phyloP scores from a whole-genome alignment of 2,113 vertebrate species.

The Sinocyclocheilus anophthalmus region DNA sequence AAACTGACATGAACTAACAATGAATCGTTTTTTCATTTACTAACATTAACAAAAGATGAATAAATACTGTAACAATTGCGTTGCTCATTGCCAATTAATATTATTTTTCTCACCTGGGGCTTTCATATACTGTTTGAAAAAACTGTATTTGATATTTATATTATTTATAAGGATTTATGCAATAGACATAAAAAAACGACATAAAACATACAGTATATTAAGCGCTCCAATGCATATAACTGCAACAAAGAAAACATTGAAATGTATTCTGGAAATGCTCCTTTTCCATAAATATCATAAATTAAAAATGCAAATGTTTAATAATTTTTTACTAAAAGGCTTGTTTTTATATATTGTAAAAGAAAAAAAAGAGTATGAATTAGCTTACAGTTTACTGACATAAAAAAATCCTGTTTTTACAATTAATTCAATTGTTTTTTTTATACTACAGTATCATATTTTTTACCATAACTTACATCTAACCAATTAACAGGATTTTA shows the following conservation, averaged over 20 bases:
- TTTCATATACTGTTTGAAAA: too few relatives aligned
- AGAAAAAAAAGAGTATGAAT: not conserved
- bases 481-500: too few relatives aligned
- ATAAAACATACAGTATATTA: not conserved
- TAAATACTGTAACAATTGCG: not conserved
- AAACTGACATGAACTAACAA: too few relatives aligned
- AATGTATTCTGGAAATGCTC: not conserved
- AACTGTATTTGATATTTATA: too few relatives aligned
- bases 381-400: not conserved
- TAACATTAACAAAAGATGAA: not conserved
- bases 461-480: too few relatives aligned
- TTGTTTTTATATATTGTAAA: not conserved
- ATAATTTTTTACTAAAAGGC: not conserved
- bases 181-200: not conserved
- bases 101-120: too few relatives aligned
- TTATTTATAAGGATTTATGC: too few relatives aligned
- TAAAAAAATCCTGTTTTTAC: not conserved
- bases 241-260: too few relatives aligned
- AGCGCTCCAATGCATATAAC: not conserved
- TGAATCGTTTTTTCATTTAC: too few relatives aligned
- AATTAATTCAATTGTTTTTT: not conserved
- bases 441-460: not conserved
- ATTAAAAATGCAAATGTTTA: not conserved
- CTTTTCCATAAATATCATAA: not conserved
- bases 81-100: not conserved